Conservation (phyloP, 2,888 invertebrate species). For the Chymomyza caudatula region DNA sequence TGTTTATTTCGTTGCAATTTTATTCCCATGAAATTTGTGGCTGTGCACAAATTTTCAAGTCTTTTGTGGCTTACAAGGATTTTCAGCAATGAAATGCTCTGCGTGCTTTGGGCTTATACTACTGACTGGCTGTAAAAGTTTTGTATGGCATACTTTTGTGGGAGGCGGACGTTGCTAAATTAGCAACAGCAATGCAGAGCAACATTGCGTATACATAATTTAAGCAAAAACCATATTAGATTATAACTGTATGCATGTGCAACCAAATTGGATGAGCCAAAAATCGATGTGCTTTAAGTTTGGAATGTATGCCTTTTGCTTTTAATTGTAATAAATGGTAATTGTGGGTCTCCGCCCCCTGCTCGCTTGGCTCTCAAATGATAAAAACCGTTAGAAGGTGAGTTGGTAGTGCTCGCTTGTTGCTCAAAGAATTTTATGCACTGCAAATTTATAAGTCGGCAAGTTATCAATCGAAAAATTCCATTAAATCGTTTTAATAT, state of each 20-base stretch:
- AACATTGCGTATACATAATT: slow-evolving; percentile 56
- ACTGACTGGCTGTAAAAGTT: slow-evolving; percentile 44
- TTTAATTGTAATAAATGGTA: neutral
- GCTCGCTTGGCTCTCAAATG: too few relatives aligned
- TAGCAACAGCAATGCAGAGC: slow-evolving; percentile 31
- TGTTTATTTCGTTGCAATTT: slow-evolving; percentile 69
- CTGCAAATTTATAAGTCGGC: too few relatives aligned
- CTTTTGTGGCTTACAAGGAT: slow-evolving; percentile 71
- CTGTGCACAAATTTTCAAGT: slow-evolving; percentile 64
- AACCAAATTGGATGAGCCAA: neutral
- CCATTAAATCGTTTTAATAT: too few relatives aligned
- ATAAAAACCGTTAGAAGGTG: too few relatives aligned
- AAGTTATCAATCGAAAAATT: too few relatives aligned
- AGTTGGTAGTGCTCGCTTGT: too few relatives aligned
- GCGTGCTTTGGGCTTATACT: slow-evolving; percentile 35
- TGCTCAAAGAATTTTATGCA: too few relatives aligned
- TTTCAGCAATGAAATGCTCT: slow-evolving; percentile 40
- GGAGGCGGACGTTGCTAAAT: slow-evolving; percentile 34
- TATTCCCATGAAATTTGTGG: slow-evolving; percentile 66
- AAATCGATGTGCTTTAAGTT: slow-evolving; percentile 29
- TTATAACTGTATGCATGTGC: too few relatives aligned
- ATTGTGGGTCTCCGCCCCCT: too few relatives aligned
- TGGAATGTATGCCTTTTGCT: slow-evolving; percentile 1
- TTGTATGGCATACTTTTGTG: slow-evolving; percentile 50
- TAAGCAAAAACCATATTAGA: too few relatives aligned